Evolutionary conservation across 2,113 vertebrate genomes (phyloP).

Genomic region (Candoia aspera): DNA sequence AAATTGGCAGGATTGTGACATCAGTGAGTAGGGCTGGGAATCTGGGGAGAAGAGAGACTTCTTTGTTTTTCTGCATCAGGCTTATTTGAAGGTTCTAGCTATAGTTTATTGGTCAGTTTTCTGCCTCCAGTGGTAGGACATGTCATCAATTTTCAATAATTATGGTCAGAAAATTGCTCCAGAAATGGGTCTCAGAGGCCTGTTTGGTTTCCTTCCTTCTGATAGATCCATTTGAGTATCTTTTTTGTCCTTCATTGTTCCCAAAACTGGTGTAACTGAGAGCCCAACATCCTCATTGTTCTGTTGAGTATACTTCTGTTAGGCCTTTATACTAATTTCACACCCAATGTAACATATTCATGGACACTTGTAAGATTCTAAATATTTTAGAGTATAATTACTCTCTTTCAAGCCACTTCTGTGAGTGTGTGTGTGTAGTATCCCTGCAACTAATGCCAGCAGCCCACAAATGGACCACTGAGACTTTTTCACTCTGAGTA

Average conservation of each 20-base stretch:
- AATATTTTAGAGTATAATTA: conserved; percentile 59
- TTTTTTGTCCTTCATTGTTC: conserved; percentile 19
- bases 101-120: too few species aligned
- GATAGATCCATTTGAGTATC: conserved; percentile 2
- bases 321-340: conserved; percentile 48
- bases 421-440: conserved; percentile 39
- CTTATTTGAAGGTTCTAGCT: too few species aligned
- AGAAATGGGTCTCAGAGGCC: too few species aligned
- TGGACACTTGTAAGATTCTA: conserved; percentile 57
- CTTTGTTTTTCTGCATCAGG: too few species aligned
- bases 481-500: conserved; percentile 56
- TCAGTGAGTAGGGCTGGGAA: too few species aligned
- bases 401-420: conserved; percentile 48
- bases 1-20: too few species aligned
- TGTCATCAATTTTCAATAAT: too few species aligned
- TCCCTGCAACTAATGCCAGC: conserved; percentile 52
- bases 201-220: too few species aligned
- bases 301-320: conserved; percentile 54
- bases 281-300: conserved; percentile 51
- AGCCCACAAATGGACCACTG: conserved; percentile 60
- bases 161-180: too few species aligned
- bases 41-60: too few species aligned
- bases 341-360: conserved; percentile 53
- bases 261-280: conserved; percentile 35
- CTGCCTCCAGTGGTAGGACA: too few species aligned